Conservation (phyloP, 2,113 vertebrate genomes). For the Elgaria multicarinata region DNA sequence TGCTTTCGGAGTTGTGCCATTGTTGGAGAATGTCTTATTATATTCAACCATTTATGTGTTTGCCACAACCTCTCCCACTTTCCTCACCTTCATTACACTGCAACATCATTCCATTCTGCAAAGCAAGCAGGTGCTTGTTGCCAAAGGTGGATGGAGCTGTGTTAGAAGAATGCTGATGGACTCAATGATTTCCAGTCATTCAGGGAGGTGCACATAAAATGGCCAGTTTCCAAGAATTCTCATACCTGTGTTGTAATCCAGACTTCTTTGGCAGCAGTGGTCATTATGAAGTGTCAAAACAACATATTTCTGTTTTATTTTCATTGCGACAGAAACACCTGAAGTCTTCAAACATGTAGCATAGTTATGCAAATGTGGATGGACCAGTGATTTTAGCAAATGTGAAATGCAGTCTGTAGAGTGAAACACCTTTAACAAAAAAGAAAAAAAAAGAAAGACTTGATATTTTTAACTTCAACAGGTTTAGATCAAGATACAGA, state of each 20-base stretch:
- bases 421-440: slow-evolving; percentile 7
- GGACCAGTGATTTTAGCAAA: slow-evolving; percentile 43
- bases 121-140: background rate
- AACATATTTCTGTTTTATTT: slow-evolving; percentile 63
- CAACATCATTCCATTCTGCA: background rate
- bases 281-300: slow-evolving; percentile 53
- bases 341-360: slow-evolving; percentile 56
- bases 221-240: background rate
- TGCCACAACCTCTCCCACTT: background rate
- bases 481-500: background rate
- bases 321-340: slow-evolving; percentile 51
- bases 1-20: background rate
- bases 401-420: slow-evolving; percentile 37
- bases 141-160: background rate
- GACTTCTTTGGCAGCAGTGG: slow-evolving; percentile 44
- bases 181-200: background rate
- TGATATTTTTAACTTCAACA: background rate
- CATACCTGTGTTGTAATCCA: slow-evolving; percentile 44
- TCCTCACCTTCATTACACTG: background rate
- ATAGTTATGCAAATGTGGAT: slow-evolving; percentile 37
- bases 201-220: background rate
- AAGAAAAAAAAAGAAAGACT: background rate
- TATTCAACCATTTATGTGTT: background rate
- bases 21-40: background rate
- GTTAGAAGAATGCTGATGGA: background rate